Evolutionary conservation across 2,888 invertebrate species (phyloP).

Genomic region (Hypolimnas misippus): DNA sequence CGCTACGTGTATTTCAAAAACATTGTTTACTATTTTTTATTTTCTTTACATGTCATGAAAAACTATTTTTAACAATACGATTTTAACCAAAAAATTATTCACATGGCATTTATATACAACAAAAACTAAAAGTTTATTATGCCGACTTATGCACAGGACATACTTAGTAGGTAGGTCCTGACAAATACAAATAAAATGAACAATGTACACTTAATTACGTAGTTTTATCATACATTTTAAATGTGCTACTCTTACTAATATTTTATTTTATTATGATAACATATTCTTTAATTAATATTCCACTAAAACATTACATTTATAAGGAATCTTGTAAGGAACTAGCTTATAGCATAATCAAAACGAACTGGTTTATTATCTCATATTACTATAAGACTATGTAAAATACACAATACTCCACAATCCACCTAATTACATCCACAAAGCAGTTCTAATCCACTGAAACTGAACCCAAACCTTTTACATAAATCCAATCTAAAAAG

Average conservation of each 20-base stretch:
- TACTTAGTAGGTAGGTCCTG: too few species aligned
- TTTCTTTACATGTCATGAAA: too few species aligned
- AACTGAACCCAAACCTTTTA: slow-evolving; percentile 59
- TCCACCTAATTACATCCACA: slow-evolving; percentile 61
- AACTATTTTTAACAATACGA: too few species aligned
- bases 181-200: too few species aligned
- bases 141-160: too few species aligned
- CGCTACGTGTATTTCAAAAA: background rate
- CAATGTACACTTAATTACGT: too few species aligned
- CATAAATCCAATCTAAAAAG: slow-evolving; percentile 76
- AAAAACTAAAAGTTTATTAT: too few species aligned
- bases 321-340: background rate
- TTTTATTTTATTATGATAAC: background rate
- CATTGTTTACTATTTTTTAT: background rate
- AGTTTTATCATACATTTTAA: too few species aligned
- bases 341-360: background rate
- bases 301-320: background rate
- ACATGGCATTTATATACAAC: too few species aligned
- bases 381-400: slow-evolving; percentile 15
- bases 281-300: background rate
- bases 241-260: too few species aligned
- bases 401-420: slow-evolving; percentile 47
- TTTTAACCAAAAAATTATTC: too few species aligned
- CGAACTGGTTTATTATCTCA: slow-evolving; percentile 16
- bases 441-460: slow-evolving; percentile 58